Evolutionary conservation across 2,888 invertebrate species (phyloP), one percentile per base, ranked within the genome.

Genomic region (Lasioglossum zephyrum): DNA sequence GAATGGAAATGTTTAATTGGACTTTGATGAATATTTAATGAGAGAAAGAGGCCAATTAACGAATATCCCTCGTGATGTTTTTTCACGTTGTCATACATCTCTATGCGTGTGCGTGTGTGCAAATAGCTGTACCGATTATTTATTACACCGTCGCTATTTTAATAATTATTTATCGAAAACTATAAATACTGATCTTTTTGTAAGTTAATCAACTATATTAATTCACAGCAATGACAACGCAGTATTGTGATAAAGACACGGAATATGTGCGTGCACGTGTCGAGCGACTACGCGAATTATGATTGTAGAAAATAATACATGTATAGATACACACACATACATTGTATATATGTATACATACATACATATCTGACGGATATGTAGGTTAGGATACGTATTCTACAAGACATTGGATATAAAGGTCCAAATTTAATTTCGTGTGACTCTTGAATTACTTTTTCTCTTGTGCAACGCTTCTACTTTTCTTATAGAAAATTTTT

Each of bases 171-270:
- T 91, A 82, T 41, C 70, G 26, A 77, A 81, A 81, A 77, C 57
- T 81, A 85, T 77, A 57, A 47, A 77, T 73, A 82, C 66, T 66
- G 70, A 60, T 84, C 80, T 60, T 73, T 31, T 57, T 69, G 63
- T 60, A 76, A 79, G 77, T 77, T 87, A 76, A 80, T 53, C 66
- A 80, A 47, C 47, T 63, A 73, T n/a, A 63, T 74, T 70, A 84
- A 77, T 77, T 66, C 79, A 75, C 74, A 75, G 72, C 49, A 82
- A 88, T 81, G 80, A 87, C 87, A 87, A 89, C 79, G 82, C 90
- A 92, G 87, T 92, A 91, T 93, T 91, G 91, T 92, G 92, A 91
- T 88, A 88, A 88, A 86, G 49, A 84, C 79, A 85, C 70, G 41
- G 11, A 70, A n/a, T 39, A 49, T 53, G 63, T 47, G 60, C 44